A percentile compares a stretch with the other conserved stretches of the same genome.
These are phyloP conservation scores for Trissonchulus sp. DNA, from an alignment of 2,888 invertebrate species.

Conservation along the genomic window DNA sequence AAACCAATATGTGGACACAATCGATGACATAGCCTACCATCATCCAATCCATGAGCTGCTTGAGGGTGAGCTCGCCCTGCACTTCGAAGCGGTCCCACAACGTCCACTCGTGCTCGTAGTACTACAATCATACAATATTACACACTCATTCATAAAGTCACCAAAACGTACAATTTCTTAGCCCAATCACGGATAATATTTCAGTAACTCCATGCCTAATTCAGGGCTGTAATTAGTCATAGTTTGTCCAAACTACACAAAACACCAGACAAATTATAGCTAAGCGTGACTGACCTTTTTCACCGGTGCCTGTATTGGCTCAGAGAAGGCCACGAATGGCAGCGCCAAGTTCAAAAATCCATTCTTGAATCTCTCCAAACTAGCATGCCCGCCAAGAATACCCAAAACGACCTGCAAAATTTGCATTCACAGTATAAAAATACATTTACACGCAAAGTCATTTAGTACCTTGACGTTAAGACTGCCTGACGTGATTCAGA, in stretches of 20 bases:
- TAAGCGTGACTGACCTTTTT: slow-evolving; percentile 51
- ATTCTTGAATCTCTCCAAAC: slow-evolving; percentile 74
- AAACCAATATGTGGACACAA: too few species aligned
- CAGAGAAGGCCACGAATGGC: slow-evolving; percentile 93
- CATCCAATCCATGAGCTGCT: slow-evolving; percentile 88
- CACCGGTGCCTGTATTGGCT: slow-evolving; percentile 78
- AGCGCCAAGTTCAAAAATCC: slow-evolving; percentile 94
- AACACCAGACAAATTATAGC: not conserved
- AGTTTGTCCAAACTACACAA: slow-evolving; percentile 20
- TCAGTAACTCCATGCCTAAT: not conserved
- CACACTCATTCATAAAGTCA: not conserved
- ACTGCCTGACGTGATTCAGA: too few species aligned
- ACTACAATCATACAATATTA: slow-evolving; percentile 59
- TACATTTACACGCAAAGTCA: too few species aligned
- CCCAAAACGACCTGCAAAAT: slow-evolving; percentile 13
- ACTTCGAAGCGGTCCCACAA: slow-evolving; percentile 97
- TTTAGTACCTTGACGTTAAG: too few species aligned
- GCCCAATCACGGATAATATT: slow-evolving; percentile 3
- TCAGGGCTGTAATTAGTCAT: not conserved
- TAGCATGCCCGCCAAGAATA: slow-evolving; percentile 3
- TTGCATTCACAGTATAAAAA: too few species aligned
- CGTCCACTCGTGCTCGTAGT: slow-evolving; percentile 87
- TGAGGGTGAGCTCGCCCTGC: slow-evolving; percentile 63
- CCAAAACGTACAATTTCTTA: slow-evolving; percentile 5
- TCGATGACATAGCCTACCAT: slow-evolving; percentile 58